A percentile compares a stretch with the other conserved stretches of the same genome.
Conservation (phyloP, 2,888 invertebrate genomes). For the Encarsia formosa region DNA sequence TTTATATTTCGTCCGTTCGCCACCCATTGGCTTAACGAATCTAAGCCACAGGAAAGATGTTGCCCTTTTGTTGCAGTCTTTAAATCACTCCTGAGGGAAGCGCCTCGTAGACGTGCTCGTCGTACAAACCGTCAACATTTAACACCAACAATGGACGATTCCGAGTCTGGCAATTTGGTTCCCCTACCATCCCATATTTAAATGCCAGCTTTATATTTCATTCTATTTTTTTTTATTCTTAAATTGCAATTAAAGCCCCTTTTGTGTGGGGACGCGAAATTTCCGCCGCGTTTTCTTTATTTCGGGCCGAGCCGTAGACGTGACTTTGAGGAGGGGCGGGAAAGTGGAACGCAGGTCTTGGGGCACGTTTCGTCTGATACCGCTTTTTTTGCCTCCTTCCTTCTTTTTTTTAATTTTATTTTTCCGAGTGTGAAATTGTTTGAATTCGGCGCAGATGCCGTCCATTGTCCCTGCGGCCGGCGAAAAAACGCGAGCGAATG, state of each 20-base stretch:
- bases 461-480: too few relatives aligned
- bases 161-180: not conserved
- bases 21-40: conserved; percentile 6
- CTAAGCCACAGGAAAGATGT: conserved; percentile 3
- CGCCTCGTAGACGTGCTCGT: conserved; percentile 10
- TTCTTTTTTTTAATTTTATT: too few relatives aligned
- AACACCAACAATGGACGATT: conserved; percentile 7
- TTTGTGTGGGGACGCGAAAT: not conserved
- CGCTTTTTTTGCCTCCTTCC: too few relatives aligned
- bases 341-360: too few relatives aligned
- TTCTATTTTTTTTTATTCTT: not conserved
- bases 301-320: too few relatives aligned
- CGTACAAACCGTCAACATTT: conserved; percentile 17
- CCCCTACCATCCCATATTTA: not conserved
- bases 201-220: conserved; percentile 5
- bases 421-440: too few relatives aligned
- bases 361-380: too few relatives aligned
- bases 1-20: too few relatives aligned
- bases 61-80: not conserved
- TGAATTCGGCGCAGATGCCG: too few relatives aligned
- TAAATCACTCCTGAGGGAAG: conserved; percentile 11
- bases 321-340: conserved; percentile 5
- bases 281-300: too few relatives aligned
- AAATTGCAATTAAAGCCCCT: conserved; percentile 15
- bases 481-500: too few relatives aligned